Evolutionary conservation across 2,888 invertebrate genomes (phyloP), one percentile per base, ranked within the genome.

Genomic region (Dascillus cervinus): DNA sequence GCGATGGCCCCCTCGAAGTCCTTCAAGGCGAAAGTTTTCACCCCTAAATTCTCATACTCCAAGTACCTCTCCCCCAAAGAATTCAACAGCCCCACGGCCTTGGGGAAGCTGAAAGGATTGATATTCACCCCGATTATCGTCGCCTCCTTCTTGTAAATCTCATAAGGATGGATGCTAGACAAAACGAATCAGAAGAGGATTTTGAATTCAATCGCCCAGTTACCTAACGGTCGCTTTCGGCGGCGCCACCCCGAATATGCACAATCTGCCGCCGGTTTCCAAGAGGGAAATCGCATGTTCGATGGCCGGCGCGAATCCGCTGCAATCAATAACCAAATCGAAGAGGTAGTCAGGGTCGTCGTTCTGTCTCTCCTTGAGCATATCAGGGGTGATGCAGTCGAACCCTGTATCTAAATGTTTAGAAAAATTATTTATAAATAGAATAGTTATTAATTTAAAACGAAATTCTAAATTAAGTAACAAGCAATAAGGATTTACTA

Each of bases 311-410:
- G 75, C 77, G 5, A 71, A 77, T 54, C 82, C 82, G 53, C 81
- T 82, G 50, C 82, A 82, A 43, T 83, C 82, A n/a, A 83, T 68
- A 5, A 77, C 73, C 22, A 82, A 62, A 46, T 82, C 79, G 44
- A 74, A 80, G 0, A 64, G 45, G 23, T 56, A 58, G 1, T 66
- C 59, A 9, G 71, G 67, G 37, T 63, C 56, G n/a, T 52, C 39
- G 9, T 33, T 15, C 32, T 55, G 51, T 11, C 53, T 53, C 1
- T 64, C 60, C 3, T 66, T 69, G 35, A 81, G 49, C 2, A 73
- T 65, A 2, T 69, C 65, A 0, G 81, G 81, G 2, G 68, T 66
- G 0, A 73, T 50, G 0, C 73, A 57, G 6, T 71, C 60, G 56
- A 62, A 81, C n/a, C 75, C 77, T 15, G 77, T 71, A 11, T 73